phyloP scores from a whole-genome alignment of 37 sponge, comb jelly and placozoan genomes.

The Haliclona indistincta region DNA sequence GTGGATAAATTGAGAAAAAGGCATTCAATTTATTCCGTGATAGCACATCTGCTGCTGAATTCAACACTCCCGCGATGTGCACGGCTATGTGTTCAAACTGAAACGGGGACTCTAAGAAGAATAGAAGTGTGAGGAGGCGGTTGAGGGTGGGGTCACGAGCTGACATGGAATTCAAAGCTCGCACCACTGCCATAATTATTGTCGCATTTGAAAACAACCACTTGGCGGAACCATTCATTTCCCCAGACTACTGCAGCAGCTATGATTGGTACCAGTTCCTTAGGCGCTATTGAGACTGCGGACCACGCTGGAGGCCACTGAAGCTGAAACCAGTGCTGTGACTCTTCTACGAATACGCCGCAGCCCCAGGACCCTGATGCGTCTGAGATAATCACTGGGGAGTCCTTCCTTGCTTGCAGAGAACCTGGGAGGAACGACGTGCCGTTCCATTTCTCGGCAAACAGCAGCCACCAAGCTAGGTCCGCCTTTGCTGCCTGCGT shows the following conservation, averaged over 20 bases:
- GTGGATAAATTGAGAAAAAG: constrained; percentile 34
- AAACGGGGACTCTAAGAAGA: constrained; percentile 5
- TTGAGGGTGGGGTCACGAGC: constrained; percentile 6
- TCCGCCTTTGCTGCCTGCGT: constrained; percentile 17
- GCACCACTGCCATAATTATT: too few species aligned
- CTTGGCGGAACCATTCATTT: constrained; percentile 9
- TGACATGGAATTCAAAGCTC: neutral
- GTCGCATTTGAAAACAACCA: constrained; percentile 41
- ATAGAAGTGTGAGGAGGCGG: constrained; percentile 46
- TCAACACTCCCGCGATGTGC: constrained; percentile 11
- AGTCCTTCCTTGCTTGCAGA: too few species aligned
- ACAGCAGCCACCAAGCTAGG: constrained; percentile 39
- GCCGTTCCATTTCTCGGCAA: constrained; percentile 11
- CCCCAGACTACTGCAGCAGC: constrained; percentile 47
- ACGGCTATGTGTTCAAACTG: neutral
- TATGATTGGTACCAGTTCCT: too few species aligned
- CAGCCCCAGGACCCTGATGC: constrained; percentile 67
- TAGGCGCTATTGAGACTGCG: constrained; percentile 27
- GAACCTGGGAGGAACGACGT: constrained; percentile 14
- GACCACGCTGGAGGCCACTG: constrained; percentile 17
- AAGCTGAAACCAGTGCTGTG: constrained; percentile 42
- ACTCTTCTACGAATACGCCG: constrained; percentile 47
- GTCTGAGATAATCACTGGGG: constrained; percentile 21
- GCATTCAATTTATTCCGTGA: constrained; percentile 33
- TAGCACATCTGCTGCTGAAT: constrained; percentile 45